Evolutionary conservation across 2,888 invertebrate species (phyloP).

Genomic region (Abrostola triplasia): DNA sequence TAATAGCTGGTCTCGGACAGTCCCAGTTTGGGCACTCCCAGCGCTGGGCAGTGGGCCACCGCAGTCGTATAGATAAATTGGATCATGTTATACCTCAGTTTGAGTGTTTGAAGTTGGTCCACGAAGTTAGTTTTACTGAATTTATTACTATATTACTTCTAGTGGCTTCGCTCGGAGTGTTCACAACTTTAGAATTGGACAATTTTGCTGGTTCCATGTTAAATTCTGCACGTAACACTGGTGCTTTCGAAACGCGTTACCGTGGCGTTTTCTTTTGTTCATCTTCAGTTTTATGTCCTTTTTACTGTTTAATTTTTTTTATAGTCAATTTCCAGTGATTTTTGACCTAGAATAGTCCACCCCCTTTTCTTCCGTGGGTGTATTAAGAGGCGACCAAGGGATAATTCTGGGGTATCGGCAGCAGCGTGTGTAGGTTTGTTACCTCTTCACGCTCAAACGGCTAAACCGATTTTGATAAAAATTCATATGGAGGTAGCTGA

Average conservation of each 20-base stretch:
- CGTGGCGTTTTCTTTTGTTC: neutral
- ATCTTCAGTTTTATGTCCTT: neutral
- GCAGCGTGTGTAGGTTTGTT: too few species aligned
- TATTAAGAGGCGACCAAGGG: too few species aligned
- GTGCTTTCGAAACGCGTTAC: neutral
- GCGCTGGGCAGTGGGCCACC: constrained; percentile 43
- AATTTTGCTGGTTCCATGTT: neutral
- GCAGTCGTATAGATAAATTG: constrained; percentile 39
- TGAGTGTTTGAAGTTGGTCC: constrained; percentile 36
- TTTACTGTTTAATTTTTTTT: neutral
- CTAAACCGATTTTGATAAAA: too few species aligned
- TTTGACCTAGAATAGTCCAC: too few species aligned
- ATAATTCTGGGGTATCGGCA: too few species aligned
- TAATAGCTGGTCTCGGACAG: constrained; percentile 26
- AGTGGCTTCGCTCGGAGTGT: constrained; percentile 9
- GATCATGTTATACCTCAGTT: constrained; percentile 30
- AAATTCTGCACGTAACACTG: constrained; percentile 1
- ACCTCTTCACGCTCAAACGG: too few species aligned
- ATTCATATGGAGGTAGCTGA: too few species aligned
- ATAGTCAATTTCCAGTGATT: neutral
- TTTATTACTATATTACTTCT: constrained; percentile 23
- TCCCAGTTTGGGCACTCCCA: constrained; percentile 30
- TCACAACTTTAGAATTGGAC: constrained; percentile 19
- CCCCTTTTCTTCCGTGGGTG: too few species aligned
- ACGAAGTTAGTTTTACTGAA: constrained; percentile 39